These are phyloP conservation scores for Ctenodactylus gundi DNA, from an alignment of 2,113 vertebrate species.

Conservation along the genomic window DNA sequence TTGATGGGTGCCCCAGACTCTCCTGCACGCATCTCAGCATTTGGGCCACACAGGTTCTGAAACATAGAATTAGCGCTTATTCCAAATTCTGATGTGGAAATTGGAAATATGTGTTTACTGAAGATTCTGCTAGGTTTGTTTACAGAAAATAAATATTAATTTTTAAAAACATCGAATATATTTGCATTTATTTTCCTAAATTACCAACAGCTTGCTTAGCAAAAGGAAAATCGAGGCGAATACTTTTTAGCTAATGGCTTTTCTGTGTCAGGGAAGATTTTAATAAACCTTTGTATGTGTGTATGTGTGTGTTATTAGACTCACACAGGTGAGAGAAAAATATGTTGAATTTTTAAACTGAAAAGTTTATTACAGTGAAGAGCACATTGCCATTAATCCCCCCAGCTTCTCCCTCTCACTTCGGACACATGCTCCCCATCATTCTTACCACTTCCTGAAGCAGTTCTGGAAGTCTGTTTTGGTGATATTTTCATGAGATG, in stretches of 20 bases:
- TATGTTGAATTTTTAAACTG: too few species aligned
- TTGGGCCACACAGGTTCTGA: constrained; percentile 15
- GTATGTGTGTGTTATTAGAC: not conserved
- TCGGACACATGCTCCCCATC: too few species aligned
- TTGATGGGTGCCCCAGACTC: not conserved
- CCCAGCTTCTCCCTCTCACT: too few species aligned
- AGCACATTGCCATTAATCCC: too few species aligned
- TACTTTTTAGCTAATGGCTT: not conserved
- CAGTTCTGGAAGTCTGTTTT: too few species aligned
- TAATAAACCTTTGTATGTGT: not conserved
- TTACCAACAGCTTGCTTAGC: constrained; percentile 24
- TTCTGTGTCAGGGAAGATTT: not conserved
- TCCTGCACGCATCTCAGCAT: not conserved
- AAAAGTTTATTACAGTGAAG: too few species aligned
- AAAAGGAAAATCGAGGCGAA: not conserved
- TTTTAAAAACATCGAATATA: constrained; percentile 39
- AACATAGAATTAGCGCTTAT: not conserved
- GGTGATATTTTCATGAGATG: too few species aligned
- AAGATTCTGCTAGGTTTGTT: constrained; percentile 52
- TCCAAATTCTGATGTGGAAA: constrained; percentile 53
- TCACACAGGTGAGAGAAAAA: too few species aligned
- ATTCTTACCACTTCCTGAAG: too few species aligned
- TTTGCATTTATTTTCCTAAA: constrained; percentile 52
- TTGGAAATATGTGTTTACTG: not conserved
- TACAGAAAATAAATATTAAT: constrained; percentile 60